Percentiles rank a stretch among this genome's conserved stretches.
Evolutionary conservation across 2,113 vertebrate genomes (phyloP).

Genomic region (Eretmochelys imbricata): DNA sequence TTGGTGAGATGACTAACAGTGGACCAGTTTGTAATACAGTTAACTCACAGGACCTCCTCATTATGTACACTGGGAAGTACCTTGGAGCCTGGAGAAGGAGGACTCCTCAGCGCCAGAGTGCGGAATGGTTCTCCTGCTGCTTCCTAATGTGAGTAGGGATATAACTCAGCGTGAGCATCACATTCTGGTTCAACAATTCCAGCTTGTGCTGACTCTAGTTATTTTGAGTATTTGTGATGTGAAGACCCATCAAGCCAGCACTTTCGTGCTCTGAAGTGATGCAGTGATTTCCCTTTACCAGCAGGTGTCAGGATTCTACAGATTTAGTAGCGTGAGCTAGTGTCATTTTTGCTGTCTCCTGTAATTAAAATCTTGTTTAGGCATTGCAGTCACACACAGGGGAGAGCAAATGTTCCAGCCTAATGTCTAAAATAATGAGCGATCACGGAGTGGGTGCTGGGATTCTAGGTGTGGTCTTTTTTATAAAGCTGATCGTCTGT

Average conservation of each 20-base stretch:
- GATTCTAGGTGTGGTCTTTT: not conserved
- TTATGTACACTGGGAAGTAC: not conserved
- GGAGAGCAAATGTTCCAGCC: not conserved
- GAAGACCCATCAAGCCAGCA: not conserved
- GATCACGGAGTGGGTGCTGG: not conserved
- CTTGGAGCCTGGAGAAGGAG: not conserved
- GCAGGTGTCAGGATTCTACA: slow-evolving; percentile 75
- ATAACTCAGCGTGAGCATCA: not conserved
- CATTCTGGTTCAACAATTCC: not conserved
- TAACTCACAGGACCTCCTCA: not conserved
- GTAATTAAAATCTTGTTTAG: not conserved
- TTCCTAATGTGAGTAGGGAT: not conserved
- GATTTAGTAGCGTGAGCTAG: not conserved
- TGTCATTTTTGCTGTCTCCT: not conserved
- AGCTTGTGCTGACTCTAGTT: not conserved
- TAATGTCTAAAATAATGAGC: not conserved
- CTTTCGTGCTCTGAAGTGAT: not conserved
- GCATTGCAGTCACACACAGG: not conserved
- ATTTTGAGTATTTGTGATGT: not conserved
- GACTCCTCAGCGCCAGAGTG: not conserved
- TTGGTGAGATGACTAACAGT: not conserved
- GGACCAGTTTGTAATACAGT: not conserved
- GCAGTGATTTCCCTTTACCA: slow-evolving; percentile 19
- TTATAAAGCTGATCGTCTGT: not conserved
- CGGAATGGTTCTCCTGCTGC: not conserved